Percentiles rank a stretch among this genome's conserved stretches.
These are phyloP conservation scores for Chaenogobius annularis DNA, from an alignment of 2,113 vertebrate species.

Conservation along the genomic window DNA sequence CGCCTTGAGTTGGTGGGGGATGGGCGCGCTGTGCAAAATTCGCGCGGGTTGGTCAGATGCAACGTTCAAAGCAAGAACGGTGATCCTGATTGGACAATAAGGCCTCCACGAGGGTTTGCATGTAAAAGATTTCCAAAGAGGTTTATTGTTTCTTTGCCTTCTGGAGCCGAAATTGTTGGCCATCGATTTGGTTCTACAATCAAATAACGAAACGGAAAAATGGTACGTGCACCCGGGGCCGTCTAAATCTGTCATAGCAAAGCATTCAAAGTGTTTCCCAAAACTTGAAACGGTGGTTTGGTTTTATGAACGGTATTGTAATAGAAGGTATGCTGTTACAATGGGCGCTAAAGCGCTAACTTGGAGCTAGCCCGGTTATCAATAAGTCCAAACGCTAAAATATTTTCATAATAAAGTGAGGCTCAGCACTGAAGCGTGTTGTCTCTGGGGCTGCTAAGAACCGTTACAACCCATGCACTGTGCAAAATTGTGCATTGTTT, in stretches of 20 bases:
- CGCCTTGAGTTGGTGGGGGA: conserved; percentile 69
- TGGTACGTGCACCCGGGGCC: conserved; percentile 59
- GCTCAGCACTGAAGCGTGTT: background rate
- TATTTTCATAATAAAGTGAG: background rate
- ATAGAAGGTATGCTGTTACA: conserved; percentile 34
- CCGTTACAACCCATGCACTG: fast-evolving
- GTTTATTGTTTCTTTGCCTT: conserved; percentile 81
- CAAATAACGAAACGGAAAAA: conserved; percentile 65
- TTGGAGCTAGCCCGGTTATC: conserved; percentile 45
- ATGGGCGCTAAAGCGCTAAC: conserved; percentile 53
- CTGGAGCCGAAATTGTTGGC: conserved; percentile 70
- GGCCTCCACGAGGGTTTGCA: conserved; percentile 65
- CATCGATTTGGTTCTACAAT: conserved; percentile 56
- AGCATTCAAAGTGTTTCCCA: background rate
- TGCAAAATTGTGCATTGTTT: background rate
- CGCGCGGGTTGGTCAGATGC: conserved; percentile 54
- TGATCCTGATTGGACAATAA: conserved; percentile 51
- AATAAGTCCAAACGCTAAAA: background rate
- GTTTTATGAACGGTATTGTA: conserved; percentile 34
- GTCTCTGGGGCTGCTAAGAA: fast-evolving
- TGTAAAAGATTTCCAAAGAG: conserved; percentile 68
- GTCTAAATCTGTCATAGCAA: background rate
- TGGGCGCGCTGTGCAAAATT: conserved; percentile 58
- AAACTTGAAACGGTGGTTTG: conserved; percentile 21
- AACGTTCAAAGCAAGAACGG: conserved; percentile 74